A percentile compares a stretch with the other conserved stretches of the same genome.
Conservation (phyloP, 2,797 vertebrate genomes). For the Hemibagrus guttatus region DNA sequence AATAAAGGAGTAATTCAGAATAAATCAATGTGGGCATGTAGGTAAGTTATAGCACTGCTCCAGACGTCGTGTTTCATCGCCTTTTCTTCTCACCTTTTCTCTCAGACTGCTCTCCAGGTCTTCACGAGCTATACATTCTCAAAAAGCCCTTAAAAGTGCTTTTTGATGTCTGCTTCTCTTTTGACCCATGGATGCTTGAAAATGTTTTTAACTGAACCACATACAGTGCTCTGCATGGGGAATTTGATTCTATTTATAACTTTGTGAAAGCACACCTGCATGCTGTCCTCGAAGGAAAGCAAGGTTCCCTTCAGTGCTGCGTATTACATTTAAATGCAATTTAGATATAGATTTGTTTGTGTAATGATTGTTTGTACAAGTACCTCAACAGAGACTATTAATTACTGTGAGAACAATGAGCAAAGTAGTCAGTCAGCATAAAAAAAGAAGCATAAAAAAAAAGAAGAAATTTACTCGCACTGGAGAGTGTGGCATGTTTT, state of each 20-base stretch:
- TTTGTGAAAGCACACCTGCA: slow-evolving; percentile 6
- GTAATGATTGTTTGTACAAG: background rate
- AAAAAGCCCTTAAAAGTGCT: slow-evolving; percentile 4
- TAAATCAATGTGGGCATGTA: background rate
- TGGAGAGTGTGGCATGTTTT: background rate
- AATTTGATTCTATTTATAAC: slow-evolving; percentile 26
- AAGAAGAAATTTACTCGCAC: background rate
- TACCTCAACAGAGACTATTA: background rate
- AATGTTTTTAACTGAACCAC: background rate
- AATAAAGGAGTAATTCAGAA: background rate
- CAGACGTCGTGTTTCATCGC: background rate
- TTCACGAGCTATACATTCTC: background rate
- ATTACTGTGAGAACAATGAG: background rate
- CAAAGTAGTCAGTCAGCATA: background rate
- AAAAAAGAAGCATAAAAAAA: background rate
- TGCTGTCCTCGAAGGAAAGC: slow-evolving; percentile 9
- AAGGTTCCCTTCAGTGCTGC: background rate
- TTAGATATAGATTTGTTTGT: background rate
- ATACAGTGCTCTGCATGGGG: slow-evolving; percentile 11
- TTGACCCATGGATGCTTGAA: slow-evolving; percentile 23
- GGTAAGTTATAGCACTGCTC: background rate
- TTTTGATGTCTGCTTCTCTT: slow-evolving; percentile 38
- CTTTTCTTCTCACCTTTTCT: background rate
- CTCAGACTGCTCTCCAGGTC: slow-evolving; percentile 18
- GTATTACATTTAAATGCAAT: slow-evolving; percentile 1